Evolutionary conservation across 2,888 invertebrate genomes (phyloP).

Genomic region (Electrophaes corylata): DNA sequence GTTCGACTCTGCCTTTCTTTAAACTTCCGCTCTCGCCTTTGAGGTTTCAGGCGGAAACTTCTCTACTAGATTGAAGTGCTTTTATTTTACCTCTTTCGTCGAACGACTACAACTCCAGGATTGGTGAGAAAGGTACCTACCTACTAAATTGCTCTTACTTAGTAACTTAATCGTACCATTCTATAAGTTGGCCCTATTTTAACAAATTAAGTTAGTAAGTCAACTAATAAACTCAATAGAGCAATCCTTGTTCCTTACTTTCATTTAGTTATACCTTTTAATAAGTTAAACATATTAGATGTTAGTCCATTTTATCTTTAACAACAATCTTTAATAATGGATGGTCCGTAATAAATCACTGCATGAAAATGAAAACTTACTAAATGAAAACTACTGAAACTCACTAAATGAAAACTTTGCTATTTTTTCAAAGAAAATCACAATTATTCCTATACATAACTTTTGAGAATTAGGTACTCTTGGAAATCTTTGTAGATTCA

Average conservation of each 20-base stretch:
- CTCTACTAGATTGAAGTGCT: slow-evolving; percentile 53
- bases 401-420: too few relatives aligned
- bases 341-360: too few relatives aligned
- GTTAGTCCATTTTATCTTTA: too few relatives aligned
- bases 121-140: slow-evolving; percentile 11
- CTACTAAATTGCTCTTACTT: slow-evolving; percentile 13
- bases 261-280: too few relatives aligned
- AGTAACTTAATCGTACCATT: slow-evolving; percentile 8
- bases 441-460: too few relatives aligned
- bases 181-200: slow-evolving; percentile 5
- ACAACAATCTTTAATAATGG: too few relatives aligned
- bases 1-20: slow-evolving; percentile 67
- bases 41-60: slow-evolving; percentile 72
- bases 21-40: slow-evolving; percentile 70
- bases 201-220: not conserved
- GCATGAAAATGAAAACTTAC: too few relatives aligned
- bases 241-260: not conserved
- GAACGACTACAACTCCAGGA: slow-evolving; percentile 40
- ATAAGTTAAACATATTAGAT: too few relatives aligned
- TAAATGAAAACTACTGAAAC: too few relatives aligned
- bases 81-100: slow-evolving; percentile 54
- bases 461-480: too few relatives aligned
- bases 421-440: too few relatives aligned
- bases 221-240: not conserved
- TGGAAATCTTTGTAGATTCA: too few relatives aligned